phyloP scores from a whole-genome alignment of 2,888 invertebrate genomes.

The Conistra vaccinii region DNA sequence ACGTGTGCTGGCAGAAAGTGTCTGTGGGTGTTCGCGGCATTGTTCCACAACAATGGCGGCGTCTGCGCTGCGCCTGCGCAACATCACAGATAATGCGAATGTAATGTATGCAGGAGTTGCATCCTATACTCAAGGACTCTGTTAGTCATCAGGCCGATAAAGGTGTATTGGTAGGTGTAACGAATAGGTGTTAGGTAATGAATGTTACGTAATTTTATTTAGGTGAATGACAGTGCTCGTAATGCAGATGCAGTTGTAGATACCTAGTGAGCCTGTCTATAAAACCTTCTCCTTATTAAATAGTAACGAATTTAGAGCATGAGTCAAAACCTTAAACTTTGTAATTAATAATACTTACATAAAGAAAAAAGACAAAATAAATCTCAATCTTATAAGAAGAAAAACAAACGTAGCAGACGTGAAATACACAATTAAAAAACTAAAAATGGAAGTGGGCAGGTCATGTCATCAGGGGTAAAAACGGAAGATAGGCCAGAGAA shows the following conservation, averaged over 20 bases:
- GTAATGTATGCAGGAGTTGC: conserved; percentile 85
- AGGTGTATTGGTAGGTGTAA: conserved; percentile 66
- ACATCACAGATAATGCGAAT: conserved; percentile 71
- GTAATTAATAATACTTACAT: neutral
- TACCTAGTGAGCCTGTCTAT: neutral
- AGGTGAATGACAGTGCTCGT: neutral
- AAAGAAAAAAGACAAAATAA: too few species aligned
- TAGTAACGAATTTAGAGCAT: too few species aligned
- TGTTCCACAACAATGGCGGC: conserved; percentile 86
- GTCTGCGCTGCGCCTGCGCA: conserved; percentile 76
- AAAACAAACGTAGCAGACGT: too few species aligned
- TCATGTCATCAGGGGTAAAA: too few species aligned
- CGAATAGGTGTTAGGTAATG: conserved; percentile 44
- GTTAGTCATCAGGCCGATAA: conserved; percentile 74
- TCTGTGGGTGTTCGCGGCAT: conserved; percentile 82
- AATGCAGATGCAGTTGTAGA: neutral
- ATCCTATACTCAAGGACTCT: conserved; percentile 81
- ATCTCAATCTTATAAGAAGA: too few species aligned
- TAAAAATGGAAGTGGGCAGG: too few species aligned
- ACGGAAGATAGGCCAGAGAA: too few species aligned
- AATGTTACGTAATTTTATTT: conserved; percentile 10
- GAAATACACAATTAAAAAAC: too few species aligned
- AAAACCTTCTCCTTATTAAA: neutral
- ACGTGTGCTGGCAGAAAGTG: conserved; percentile 73
- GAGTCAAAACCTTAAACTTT: neutral